Evolutionary conservation across 1,140 invertebrate genomes (phyloP).

Genomic region (Eupristina koningsbergeri): DNA sequence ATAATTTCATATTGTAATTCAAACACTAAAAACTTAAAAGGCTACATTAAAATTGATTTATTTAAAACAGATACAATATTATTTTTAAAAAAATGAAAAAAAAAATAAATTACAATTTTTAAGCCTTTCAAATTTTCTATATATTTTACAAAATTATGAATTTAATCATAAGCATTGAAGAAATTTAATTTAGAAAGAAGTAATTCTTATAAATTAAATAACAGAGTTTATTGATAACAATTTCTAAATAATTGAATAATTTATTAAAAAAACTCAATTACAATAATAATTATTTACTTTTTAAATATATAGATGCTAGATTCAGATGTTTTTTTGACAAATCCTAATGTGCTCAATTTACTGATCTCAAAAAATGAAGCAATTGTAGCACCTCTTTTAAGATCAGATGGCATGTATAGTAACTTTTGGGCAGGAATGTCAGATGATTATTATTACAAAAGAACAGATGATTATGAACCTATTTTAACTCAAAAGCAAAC

Average conservation of each 20-base stretch:
- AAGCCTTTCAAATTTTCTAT: no score
- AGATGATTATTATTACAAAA: conserved; percentile 88
- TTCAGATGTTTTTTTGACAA: conserved; percentile 89
- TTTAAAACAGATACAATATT: background rate
- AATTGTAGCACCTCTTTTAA: conserved; percentile 87
- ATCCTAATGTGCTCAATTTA: conserved; percentile 79
- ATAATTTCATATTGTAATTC: background rate
- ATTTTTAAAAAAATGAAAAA: background rate
- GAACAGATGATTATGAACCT: conserved; percentile 89
- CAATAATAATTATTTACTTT: background rate
- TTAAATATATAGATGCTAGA: conserved; percentile 83
- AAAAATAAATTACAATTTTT: no score
- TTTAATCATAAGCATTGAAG: no score
- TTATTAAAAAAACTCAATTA: background rate
- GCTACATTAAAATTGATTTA: background rate
- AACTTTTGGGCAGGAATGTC: conserved; percentile 98
- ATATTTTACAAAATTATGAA: no score
- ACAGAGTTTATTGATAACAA: background rate
- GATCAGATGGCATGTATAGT: conserved; percentile 90
- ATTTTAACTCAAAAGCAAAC: conserved; percentile 82
- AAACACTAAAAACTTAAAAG: background rate
- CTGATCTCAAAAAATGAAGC: conserved; percentile 80
- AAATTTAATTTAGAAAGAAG: background rate
- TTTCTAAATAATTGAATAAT: no score
- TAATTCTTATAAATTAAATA: background rate